Base-by-base conservation (phyloP, 2,888 invertebrate species). In the Conchocele bisecta region DNA sequence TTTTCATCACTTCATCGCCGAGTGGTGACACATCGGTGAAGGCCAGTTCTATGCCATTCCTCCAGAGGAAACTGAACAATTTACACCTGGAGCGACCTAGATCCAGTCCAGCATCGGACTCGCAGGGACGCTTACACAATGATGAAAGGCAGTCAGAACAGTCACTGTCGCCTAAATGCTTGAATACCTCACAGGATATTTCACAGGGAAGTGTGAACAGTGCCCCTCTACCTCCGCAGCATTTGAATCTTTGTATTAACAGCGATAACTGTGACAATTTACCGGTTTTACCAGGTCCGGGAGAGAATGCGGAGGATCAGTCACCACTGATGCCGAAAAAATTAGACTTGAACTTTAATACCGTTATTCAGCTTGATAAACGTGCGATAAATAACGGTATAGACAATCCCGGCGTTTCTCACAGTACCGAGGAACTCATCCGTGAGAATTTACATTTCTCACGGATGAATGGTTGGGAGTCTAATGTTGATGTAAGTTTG, bases 21-120 rank as follows among this genome's bases (percentile, higher is more conserved):
- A 44, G 54, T 24, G 46, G 60, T 26, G 79, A 78, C 15, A 50
- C 48, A 11, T 59, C 74, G 6, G 66, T 78, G 0, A 76, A 81
- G 37, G 79, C 78, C 35, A 72, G 74, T 41, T 83, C 83, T 17
- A 66, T 81, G 58, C 83, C 83, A 2, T 73, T 78, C 51, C 48
- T 83, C 15, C 79, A 83, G 44, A 81, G 79, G 37, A 83, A 78
- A 69, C 51, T 70, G 11, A 48, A 69, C 7, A 35, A 70, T n/a
- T 33, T 63, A 13, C 58, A 69, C 17, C 41, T 69, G 9, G 68
- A 68, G n/a, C 37, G 81, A 37, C 81, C 81, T 44, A 71, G 71
- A 51, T 72, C 76, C 2, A 81, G 81, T 54, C 74, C 76, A 33
- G 50, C 64, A 22, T 57, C 65, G 13, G 50, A 33, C 15, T 42